Percentiles rank a stretch among this genome's conserved stretches.
These are phyloP conservation scores for Poecilia latipinna DNA, from an alignment of 2,113 vertebrate genomes.

Conservation along the genomic window DNA sequence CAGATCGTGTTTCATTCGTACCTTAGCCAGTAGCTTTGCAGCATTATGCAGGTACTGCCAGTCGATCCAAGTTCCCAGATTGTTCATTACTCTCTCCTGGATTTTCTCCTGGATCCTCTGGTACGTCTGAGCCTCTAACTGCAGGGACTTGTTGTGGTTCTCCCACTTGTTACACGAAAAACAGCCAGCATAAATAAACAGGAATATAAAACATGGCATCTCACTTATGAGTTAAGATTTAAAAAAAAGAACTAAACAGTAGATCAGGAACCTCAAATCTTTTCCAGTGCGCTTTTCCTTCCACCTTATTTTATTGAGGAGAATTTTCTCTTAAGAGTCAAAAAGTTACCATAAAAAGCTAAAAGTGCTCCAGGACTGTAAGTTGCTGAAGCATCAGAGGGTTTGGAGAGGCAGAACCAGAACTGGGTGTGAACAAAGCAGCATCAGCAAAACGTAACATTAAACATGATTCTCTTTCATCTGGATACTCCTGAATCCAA, in stretches of 20 bases:
- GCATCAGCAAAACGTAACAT: too few species aligned
- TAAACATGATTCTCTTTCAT: too few species aligned
- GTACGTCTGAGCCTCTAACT: conserved; percentile 98
- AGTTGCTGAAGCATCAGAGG: neutral
- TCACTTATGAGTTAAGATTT: too few species aligned
- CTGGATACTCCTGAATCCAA: too few species aligned
- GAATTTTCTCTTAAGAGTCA: neutral
- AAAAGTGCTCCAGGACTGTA: neutral
- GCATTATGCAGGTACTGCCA: conserved; percentile 99
- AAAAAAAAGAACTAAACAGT: neutral
- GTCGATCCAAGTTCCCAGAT: conserved; percentile 99
- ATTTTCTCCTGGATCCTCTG: conserved; percentile 99
- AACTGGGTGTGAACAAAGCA: too few species aligned
- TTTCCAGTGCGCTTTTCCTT: neutral
- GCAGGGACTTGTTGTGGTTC: conserved; percentile 98
- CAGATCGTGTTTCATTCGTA: conserved; percentile 47
- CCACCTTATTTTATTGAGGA: neutral
- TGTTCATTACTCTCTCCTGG: conserved; percentile 99
- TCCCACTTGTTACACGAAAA: conserved; percentile 86
- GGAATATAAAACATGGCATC: neutral
- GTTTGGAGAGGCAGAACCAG: too few species aligned
- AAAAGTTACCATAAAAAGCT: neutral
- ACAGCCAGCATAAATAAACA: neutral
- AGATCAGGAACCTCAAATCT: neutral
- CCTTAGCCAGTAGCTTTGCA: conserved; percentile 97